phyloP scores from a whole-genome alignment of 2,888 invertebrate genomes.

The Leptopilina drosophilae region DNA sequence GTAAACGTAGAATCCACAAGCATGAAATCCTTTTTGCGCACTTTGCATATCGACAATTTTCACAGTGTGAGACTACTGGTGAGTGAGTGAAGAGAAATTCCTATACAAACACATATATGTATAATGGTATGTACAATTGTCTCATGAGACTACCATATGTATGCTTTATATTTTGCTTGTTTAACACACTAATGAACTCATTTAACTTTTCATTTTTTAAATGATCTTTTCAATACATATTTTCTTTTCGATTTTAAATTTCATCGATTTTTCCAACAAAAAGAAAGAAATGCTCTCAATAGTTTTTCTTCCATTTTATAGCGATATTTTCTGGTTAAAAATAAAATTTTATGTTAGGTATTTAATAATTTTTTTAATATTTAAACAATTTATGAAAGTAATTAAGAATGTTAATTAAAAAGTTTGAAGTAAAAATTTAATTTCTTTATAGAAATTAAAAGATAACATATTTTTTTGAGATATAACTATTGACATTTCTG shows the following conservation, averaged over 20 bases:
- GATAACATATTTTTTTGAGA: too few species aligned
- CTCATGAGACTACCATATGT: slow-evolving; percentile 5
- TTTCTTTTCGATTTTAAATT: background rate
- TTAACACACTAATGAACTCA: slow-evolving; percentile 4
- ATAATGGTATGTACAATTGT: background rate
- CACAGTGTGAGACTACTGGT: background rate
- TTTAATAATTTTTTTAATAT: too few species aligned
- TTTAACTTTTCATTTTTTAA: background rate
- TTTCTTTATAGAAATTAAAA: too few species aligned
- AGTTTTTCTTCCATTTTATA: too few species aligned
- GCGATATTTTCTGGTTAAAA: too few species aligned
- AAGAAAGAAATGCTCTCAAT: too few species aligned
- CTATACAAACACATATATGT: background rate
- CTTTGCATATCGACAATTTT: slow-evolving; percentile 40
- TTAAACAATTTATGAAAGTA: too few species aligned
- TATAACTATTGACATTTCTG: too few species aligned
- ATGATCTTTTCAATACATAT: background rate
- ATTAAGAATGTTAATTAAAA: too few species aligned
- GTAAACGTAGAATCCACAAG: slow-evolving; percentile 4
- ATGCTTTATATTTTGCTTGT: slow-evolving; percentile 2
- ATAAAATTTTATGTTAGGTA: too few species aligned
- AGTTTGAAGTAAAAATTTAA: too few species aligned
- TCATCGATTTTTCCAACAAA: background rate
- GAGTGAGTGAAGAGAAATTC: slow-evolving; percentile 22
- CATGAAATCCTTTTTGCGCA: slow-evolving; percentile 33